Base-by-base conservation (phyloP, 2,797 vertebrate species). In the Xiphorhynchus erythropygius region DNA sequence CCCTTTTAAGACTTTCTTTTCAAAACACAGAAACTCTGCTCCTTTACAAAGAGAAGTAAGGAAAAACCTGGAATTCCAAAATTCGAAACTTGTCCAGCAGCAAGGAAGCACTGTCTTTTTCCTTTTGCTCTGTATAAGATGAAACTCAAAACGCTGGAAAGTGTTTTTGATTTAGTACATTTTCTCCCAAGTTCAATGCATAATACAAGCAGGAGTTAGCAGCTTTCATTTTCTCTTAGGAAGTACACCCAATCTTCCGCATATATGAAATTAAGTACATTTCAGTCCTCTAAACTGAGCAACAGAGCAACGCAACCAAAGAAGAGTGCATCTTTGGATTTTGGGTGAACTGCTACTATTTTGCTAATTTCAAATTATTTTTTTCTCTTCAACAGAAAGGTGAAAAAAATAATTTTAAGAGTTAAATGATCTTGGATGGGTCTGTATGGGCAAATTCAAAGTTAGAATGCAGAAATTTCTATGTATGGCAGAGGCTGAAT, bases 51-150 rank as follows among this genome's bases (percentile, higher is more conserved):
- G 27, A 39, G 10, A 46, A 68, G 24, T 23, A 64, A 85, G 11
- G 7, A 65, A 74, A 84, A 91, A 62, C 0, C 9, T 32, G 49
- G 11, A 74, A 56, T n/a, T 70, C 44, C 35, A 81, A 85, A 65
- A 62, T 44, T 18, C 55, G 22, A 70, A 81, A 78, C 7, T 33
- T 2, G 13, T 71, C 23, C 21, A 71, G 30, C 27, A 77, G 47
- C 75, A 77, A 44, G 14, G 11, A 47, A 64, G 1, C 0, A 4
- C 5, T 3, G 9, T 0, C 22, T 18, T 11, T 21, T 25, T 19
- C 9, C 1, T 14, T 25, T 15, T 30, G 63, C 21, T 35, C 1
- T 62, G 10, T 63, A 8, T 67, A 32, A 50, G 9, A 75, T 19
- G 42, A 65, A 80, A 47, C 12, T 19, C 46, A 84, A 91, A 59